Conservation (phyloP, 2,113 vertebrate species). For the Neolamprologus fasciatus region DNA sequence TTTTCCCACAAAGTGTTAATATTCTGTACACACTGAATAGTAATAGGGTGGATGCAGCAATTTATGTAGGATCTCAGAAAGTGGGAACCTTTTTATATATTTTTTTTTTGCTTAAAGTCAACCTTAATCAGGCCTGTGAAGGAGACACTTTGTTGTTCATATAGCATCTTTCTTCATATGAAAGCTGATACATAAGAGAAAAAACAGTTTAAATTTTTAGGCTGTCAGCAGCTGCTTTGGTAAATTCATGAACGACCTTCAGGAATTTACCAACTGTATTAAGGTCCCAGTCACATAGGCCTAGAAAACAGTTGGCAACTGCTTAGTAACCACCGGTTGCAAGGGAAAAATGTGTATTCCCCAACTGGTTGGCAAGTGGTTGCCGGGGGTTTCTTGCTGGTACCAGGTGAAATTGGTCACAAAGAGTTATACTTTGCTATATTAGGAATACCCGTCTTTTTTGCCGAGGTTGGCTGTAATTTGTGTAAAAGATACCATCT, state of each 20-base stretch:
- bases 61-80: conserved; percentile 6
- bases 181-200: background rate
- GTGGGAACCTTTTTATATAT: background rate
- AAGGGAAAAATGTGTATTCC: background rate
- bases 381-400: background rate
- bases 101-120: background rate
- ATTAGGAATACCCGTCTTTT: background rate
- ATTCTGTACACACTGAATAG: background rate
- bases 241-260: background rate
- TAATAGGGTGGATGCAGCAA: background rate
- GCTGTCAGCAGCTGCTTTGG: background rate
- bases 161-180: background rate
- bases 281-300: background rate
- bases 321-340: background rate
- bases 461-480: background rate
- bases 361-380: background rate
- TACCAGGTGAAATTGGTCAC: background rate
- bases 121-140: background rate
- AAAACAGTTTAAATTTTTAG: background rate
- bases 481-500: background rate
- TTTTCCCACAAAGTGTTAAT: background rate
- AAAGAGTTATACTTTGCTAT: background rate
- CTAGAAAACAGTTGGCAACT: background rate
- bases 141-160: background rate
- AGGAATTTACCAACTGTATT: background rate